A percentile compares a stretch with the other conserved stretches of the same genome.
Evolutionary conservation across 1,140 invertebrate genomes (phyloP).

Genomic region (Drosophila simulans): DNA sequence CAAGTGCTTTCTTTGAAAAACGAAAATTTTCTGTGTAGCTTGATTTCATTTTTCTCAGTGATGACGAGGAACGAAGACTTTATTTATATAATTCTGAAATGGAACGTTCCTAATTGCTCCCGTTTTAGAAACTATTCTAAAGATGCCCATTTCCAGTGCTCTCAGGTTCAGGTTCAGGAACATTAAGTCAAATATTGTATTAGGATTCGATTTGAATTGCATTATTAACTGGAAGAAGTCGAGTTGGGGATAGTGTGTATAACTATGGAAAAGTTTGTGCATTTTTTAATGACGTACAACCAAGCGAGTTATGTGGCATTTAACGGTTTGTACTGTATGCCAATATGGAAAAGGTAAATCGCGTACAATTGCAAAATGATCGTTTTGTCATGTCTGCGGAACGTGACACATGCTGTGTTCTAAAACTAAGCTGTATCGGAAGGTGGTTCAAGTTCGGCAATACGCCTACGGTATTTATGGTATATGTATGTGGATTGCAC

Average conservation of each 20-base stretch:
- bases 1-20: neutral
- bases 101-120: neutral
- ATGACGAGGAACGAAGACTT: no score
- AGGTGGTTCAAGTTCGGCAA: constrained; percentile 2
- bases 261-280: neutral
- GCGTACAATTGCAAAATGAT: constrained; percentile 14
- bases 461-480: neutral
- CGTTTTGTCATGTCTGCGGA: constrained; percentile 12
- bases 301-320: constrained; percentile 4
- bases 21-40: no score
- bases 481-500: neutral
- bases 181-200: no score
- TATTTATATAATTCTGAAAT: neutral
- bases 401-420: constrained; percentile 5
- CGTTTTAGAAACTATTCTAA: neutral
- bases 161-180: neutral
- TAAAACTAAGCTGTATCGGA: constrained; percentile 7
- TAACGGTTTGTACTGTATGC: neutral
- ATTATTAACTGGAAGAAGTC: neutral
- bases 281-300: constrained; percentile 2
- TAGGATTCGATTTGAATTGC: no score
- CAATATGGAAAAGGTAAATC: constrained; percentile 4
- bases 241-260: neutral
- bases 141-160: neutral
- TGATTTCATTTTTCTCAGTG: neutral